A percentile compares a stretch with the other conserved stretches of the same genome.
Evolutionary conservation across 2,797 vertebrate species (phyloP).

Genomic region (Austrolebias charrua): DNA sequence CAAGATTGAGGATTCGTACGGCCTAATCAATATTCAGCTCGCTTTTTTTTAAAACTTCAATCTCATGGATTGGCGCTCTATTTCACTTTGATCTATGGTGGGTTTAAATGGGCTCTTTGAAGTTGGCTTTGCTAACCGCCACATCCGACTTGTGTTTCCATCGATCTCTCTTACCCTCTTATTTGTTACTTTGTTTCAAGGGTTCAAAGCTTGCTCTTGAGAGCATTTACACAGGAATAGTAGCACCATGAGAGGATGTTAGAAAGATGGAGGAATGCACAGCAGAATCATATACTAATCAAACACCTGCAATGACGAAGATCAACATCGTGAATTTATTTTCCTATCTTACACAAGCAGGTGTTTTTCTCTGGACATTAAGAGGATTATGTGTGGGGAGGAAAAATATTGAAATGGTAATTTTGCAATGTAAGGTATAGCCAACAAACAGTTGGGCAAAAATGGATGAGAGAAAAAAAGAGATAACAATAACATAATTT

Average conservation of each 20-base stretch:
- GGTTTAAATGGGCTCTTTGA: constrained; percentile 80
- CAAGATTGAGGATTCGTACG: constrained; percentile 60
- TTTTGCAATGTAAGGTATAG: constrained; percentile 23
- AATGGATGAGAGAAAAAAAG: background rate
- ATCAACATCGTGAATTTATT: constrained; percentile 32
- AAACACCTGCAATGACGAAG: constrained; percentile 20
- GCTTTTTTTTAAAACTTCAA: constrained; percentile 56
- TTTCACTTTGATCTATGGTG: constrained; percentile 79
- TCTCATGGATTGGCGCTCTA: constrained; percentile 76
- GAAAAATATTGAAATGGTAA: constrained; percentile 9
- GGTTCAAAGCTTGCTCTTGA: constrained; percentile 76
- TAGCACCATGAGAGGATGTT: constrained; percentile 37
- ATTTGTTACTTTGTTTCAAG: constrained; percentile 74
- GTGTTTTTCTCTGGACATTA: constrained; percentile 26
- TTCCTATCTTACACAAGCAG: constrained; percentile 30
- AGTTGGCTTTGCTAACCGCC: constrained; percentile 79
- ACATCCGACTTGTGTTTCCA: constrained; percentile 80
- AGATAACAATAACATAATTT: background rate
- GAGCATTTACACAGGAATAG: constrained; percentile 53
- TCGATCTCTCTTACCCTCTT: constrained; percentile 75
- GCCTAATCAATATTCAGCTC: constrained; percentile 80
- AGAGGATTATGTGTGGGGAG: constrained; percentile 14
- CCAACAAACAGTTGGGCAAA: constrained; percentile 11
- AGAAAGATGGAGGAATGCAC: constrained; percentile 38
- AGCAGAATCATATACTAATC: constrained; percentile 30